Percentiles rank a stretch among this genome's conserved stretches.
Evolutionary conservation across 1,140 invertebrate genomes (phyloP).

Genomic region (Sipha flava): DNA sequence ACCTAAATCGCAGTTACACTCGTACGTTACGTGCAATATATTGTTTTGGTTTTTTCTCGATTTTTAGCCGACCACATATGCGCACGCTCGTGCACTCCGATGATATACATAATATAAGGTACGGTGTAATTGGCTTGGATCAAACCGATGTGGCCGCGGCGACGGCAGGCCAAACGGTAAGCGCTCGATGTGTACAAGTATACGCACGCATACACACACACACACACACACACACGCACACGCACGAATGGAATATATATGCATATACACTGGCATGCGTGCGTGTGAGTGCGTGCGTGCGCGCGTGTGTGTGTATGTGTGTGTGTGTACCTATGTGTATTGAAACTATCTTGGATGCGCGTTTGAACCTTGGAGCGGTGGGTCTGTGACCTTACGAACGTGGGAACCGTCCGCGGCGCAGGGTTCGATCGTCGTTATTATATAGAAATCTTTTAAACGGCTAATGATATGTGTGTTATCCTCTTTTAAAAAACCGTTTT

Average conservation of each 20-base stretch:
- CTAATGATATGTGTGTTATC: constrained; percentile 30
- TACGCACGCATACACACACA: not conserved
- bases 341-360: not conserved
- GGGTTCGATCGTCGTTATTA: constrained; percentile 29
- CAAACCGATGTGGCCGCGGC: not conserved
- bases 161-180: not conserved
- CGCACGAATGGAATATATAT: not conserved
- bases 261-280: too few species aligned
- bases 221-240: not conserved
- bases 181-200: too few species aligned
- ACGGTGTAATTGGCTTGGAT: not conserved
- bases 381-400: constrained; percentile 31
- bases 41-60: not conserved
- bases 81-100: too few species aligned
- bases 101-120: not conserved
- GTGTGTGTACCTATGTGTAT: not conserved
- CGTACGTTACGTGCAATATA: too few species aligned
- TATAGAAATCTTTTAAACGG: constrained; percentile 32
- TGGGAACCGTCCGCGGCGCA: constrained; percentile 30
- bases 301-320: not conserved
- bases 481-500: constrained; percentile 29
- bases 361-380: constrained; percentile 18
- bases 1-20: too few species aligned
- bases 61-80: not conserved
- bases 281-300: too few species aligned